Evolutionary conservation across 2,888 invertebrate genomes (phyloP), one percentile per base, ranked within the genome.

Genomic region (Hedychridium roseum): DNA sequence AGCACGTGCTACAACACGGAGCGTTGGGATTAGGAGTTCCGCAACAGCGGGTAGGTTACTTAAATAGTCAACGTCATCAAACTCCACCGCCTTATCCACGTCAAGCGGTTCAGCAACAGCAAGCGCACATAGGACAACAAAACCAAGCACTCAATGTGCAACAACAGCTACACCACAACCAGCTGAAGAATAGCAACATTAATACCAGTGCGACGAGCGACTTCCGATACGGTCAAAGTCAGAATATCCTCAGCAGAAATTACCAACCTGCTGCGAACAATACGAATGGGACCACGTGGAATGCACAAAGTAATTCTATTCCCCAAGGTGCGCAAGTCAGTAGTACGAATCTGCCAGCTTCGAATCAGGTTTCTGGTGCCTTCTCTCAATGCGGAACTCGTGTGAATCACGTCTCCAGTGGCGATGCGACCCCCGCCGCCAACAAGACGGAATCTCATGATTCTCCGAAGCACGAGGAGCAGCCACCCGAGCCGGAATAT

Each of bases 401-500:
- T 36, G 49, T 53, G 30, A 69, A 68, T 64, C 69, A 69, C 21
- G 44, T 46, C 43, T 40, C 67, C 16, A 21, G 58, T 38, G 51
- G 57, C 15, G 34, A 37, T 9, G 36, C 46, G 15, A 43, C 54
- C 28, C 51, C 60, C 15, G 41, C 57, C 12, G 37, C 58, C 9
- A 43, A 46, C 3, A 62, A 61, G 39, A 47, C 51, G 12, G 64
- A 67, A 37, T 35, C 62, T 7, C 30, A 66, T 1, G 64, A 68
- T 42, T 56, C 61, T 45, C 57, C 64, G 20, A 68, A 66, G 44
- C 37, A 44, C 15, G 64, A 71, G 30, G 67, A 70, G 71, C 85
- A 77, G 78, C 81, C 66, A 66, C 84, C 64, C 67, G 86, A 71
- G 77, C 74, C 74, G 3, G 84, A 71, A 36, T 76, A 82, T 49